Evolutionary conservation across 2,113 vertebrate genomes (phyloP), one percentile per base, ranked within the genome.

Genomic region (Ochotona princeps): DNA sequence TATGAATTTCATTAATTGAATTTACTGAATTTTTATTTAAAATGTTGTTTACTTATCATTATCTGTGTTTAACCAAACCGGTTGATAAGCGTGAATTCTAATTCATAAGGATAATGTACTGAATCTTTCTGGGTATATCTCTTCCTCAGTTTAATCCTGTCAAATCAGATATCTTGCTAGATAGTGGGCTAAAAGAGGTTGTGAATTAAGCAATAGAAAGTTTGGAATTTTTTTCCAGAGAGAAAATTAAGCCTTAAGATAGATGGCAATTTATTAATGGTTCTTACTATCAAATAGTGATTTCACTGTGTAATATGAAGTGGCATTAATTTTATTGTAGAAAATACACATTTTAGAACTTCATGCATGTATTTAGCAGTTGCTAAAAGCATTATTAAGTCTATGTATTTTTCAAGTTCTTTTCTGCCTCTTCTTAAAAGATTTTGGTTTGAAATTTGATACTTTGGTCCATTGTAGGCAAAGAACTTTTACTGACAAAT

Each of bases 21-120:
- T 30, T 60, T 83, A 51, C 23, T 82, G 12, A 70, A 82, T 84
- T 74, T 94, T 93, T 83, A 74, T 75, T 51, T 28, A 72, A 92
- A 73, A 65, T 38, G 7, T 44, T 80, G 9, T 86, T 54, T 70
- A 38, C 78, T 1, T 92, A 17, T 87, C 89, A 20, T 32, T 35
- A 1, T 76, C 49, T 70, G 3, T 47, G 17, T 86, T 74, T 85
- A 90, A 91, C 54, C 15, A 78, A 65, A 83, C 78, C 28, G 87
- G 69, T 90, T 74, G 82, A 30, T 17, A 72, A 21, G 75, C 57
- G 15, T 61, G 17, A 91, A 83, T 91, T 89, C n/a, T 83, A 60
- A 89, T 61, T 90, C 67, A n/a, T 84, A 88, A 78, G 87, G 70
- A 80, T n/a, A 84, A 80, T 35, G 75, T 79, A 73, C 5, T 86